A percentile compares a stretch with the other conserved stretches of the same genome.
Conservation (phyloP, 2,113 vertebrate genomes). For the Cyanoliseus patagonus region DNA sequence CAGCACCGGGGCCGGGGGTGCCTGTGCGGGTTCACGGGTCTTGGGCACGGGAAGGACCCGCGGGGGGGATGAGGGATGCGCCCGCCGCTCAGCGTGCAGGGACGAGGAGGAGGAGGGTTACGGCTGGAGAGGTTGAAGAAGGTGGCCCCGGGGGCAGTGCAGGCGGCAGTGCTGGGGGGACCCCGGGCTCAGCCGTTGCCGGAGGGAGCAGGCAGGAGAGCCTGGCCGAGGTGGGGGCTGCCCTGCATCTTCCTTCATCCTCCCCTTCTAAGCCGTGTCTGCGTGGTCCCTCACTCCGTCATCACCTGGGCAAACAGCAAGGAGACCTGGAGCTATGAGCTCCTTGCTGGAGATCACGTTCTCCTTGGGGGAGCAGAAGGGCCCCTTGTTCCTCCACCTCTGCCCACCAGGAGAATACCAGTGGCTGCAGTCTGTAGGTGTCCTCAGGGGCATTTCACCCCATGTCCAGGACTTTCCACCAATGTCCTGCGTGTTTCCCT, state of each 20-base stretch:
- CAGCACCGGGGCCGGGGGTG: not conserved
- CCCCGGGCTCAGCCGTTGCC: not conserved
- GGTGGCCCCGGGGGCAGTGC: not conserved
- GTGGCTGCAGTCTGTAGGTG: not conserved
- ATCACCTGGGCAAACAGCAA: not conserved
- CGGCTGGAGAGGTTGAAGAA: not conserved
- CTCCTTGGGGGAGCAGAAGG: accelerated
- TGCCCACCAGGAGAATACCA: not conserved
- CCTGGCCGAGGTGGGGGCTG: not conserved
- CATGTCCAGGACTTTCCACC: not conserved
- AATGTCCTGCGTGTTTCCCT: not conserved
- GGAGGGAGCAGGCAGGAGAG: not conserved
- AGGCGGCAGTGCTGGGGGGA: not conserved
- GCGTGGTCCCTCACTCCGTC: not conserved
- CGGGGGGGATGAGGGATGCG: not conserved
- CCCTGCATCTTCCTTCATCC: not conserved
- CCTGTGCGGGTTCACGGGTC: not conserved
- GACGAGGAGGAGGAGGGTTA: not conserved
- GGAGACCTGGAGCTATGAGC: not conserved
- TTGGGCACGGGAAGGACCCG: not conserved
- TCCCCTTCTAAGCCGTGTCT: not conserved
- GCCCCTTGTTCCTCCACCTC: not conserved
- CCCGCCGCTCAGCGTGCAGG: no score
- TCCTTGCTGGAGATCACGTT: not conserved
- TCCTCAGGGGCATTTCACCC: not conserved